A percentile compares a stretch with the other conserved stretches of the same genome.
These are phyloP conservation scores for Tachystola acroxantha DNA, from an alignment of 2,888 invertebrate species.

Conservation along the genomic window DNA sequence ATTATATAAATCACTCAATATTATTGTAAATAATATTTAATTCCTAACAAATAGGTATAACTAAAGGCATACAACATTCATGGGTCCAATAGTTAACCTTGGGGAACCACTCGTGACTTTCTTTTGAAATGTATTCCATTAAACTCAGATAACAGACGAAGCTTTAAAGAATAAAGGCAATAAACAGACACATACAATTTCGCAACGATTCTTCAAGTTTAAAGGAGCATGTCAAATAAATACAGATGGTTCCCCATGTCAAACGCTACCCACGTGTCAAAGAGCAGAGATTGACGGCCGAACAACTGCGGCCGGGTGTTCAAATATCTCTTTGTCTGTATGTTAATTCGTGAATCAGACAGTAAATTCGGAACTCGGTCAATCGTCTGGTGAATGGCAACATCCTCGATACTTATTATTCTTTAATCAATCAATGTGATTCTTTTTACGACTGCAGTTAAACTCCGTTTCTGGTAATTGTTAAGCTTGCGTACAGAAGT, in stretches of 20 bases:
- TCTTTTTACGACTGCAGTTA: not conserved
- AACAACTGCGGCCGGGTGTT: conserved; percentile 37
- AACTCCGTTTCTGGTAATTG: no score
- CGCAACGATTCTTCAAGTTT: conserved; percentile 19
- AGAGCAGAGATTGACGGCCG: conserved; percentile 34
- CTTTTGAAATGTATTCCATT: conserved; percentile 19
- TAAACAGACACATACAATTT: conserved; percentile 20
- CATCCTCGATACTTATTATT: conserved; percentile 1
- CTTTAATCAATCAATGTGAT: conserved; percentile 2
- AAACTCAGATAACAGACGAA: conserved; percentile 21
- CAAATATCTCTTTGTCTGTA: conserved; percentile 34
- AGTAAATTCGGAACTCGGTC: conserved; percentile 47
- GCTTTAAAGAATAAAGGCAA: conserved; percentile 19
- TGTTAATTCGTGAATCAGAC: conserved; percentile 35
- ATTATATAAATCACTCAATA: conserved; percentile 43
- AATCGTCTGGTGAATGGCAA: conserved; percentile 16
- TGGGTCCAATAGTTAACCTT: conserved; percentile 23
- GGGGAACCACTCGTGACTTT: conserved; percentile 19
- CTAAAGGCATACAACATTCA: not conserved
- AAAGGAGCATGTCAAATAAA: conserved; percentile 34
- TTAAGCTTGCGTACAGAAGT: no score
- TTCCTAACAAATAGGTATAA: conserved; percentile 4
- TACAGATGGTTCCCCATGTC: conserved; percentile 37
- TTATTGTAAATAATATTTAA: conserved; percentile 23
- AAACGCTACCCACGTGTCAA: conserved; percentile 39